Evolutionary conservation across 2,797 vertebrate genomes (phyloP), one percentile per base, ranked within the genome.

Genomic region (Halcyon leucocephala): DNA sequence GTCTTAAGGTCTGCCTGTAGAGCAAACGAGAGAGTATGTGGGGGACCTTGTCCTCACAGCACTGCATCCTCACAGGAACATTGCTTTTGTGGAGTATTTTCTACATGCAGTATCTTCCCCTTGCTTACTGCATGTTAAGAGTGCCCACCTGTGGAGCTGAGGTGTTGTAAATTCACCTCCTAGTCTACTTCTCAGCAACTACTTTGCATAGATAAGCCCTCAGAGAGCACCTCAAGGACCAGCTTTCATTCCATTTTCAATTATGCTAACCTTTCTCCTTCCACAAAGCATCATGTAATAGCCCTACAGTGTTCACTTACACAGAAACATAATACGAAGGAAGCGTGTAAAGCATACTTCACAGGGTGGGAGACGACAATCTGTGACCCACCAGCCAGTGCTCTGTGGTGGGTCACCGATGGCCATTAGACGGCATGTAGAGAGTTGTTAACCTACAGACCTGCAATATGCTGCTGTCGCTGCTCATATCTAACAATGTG

Each of bases 101-200:
- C 51, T 52, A 15, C n/a, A 19, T 1, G 7, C 37, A 90, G 67
- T 20, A 79, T 48, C 76, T 93, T 92, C 51, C 60, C 25, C 67
- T 37, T 58, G 39, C 87, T 91, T 89, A 82, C 44, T 57, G 86
- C 74, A 96, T 64, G 93, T 93, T 82, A 84, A 97, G 74, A 94
- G 74, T 96, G 92, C 93, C 90, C 90, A 96, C 89, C 93, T 96
- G 95, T 94, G 89, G 93, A 95, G 90, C 70, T 57, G 71, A 87
- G 44, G 62, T 85, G 89, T 1, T 93, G 90, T 85, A 93, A 95
- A 95, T 84, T 77, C 81, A 73, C 21, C 29, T 89, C 57, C 48
- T 60, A 44, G 26, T 49, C 90, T 87, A 65, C 71, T 92, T 94
- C 82, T 91, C 72, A 65, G 76, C 74, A 89, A 52, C 35, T 19